Evolutionary conservation across 2,797 vertebrate species (phyloP).

Genomic region (Myoxocephalus aenaeus): DNA sequence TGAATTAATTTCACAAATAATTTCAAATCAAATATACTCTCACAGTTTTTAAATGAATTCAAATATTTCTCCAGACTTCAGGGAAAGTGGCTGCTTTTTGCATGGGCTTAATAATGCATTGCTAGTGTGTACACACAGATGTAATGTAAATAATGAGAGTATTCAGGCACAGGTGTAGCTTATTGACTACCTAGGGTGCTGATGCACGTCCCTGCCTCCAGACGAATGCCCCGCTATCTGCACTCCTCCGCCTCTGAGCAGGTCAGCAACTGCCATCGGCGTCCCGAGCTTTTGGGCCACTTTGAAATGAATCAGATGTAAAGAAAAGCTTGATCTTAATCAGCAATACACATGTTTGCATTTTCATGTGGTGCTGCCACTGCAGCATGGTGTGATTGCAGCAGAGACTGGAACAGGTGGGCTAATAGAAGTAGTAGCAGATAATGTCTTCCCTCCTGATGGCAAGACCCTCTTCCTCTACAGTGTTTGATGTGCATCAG

Average conservation of each 20-base stretch:
- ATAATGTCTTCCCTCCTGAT: constrained; percentile 34
- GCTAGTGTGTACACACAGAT: constrained; percentile 9
- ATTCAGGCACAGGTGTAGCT: constrained; percentile 39
- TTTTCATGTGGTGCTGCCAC: constrained; percentile 26
- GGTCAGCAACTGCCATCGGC: constrained; percentile 53
- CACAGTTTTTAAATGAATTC: constrained; percentile 15
- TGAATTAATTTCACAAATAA: constrained; percentile 49
- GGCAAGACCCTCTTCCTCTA: constrained; percentile 9
- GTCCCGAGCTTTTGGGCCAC: constrained; percentile 45
- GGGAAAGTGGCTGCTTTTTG: constrained; percentile 10
- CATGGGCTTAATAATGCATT: constrained; percentile 11
- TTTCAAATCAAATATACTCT: constrained; percentile 33
- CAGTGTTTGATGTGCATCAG: constrained; percentile 30
- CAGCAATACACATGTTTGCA: constrained; percentile 30
- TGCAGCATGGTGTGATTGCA: constrained; percentile 18
- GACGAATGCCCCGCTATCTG: not conserved
- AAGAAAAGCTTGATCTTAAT: constrained; percentile 63
- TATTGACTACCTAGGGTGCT: constrained; percentile 12
- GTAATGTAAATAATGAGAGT: constrained; percentile 22
- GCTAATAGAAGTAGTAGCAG: constrained; percentile 3
- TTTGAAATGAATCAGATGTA: constrained; percentile 62
- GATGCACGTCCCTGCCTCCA: constrained; percentile 19
- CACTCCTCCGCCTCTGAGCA: constrained; percentile 27
- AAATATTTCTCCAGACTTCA: constrained; percentile 22
- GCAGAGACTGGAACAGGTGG: constrained; percentile 29